A percentile compares a stretch with the other conserved stretches of the same genome.
phyloP scores from a whole-genome alignment of 2,888 invertebrate species.

The Cosmia trapezina region DNA sequence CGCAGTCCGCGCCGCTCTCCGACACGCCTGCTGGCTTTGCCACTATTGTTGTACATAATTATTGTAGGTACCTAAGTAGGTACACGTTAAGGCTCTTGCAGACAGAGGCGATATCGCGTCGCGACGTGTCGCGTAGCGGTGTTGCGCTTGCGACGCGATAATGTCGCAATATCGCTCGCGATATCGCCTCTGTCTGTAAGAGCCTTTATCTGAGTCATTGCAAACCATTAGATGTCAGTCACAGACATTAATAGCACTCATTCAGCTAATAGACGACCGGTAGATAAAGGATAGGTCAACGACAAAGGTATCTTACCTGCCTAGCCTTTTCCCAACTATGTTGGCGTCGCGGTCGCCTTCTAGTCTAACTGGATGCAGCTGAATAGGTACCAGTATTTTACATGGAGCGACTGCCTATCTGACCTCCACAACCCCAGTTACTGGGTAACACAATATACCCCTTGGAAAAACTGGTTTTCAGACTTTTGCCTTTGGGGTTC shows the following conservation, averaged over 20 bases:
- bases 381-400: conserved; percentile 1
- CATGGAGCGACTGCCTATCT: background rate
- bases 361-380: background rate
- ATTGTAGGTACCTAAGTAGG: conserved; percentile 12
- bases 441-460: background rate
- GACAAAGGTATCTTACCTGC: background rate
- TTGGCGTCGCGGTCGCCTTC: background rate
- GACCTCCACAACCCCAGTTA: background rate
- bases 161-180: too few species aligned
- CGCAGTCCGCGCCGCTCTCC: conserved; percentile 42
- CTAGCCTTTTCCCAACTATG: background rate
- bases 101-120: too few species aligned
- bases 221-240: background rate
- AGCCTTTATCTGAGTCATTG: too few species aligned
- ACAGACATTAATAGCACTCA: background rate
- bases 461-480: background rate
- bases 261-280: background rate
- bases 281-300: too few species aligned
- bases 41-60: conserved; percentile 46
- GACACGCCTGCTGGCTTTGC: conserved; percentile 44
- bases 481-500: background rate
- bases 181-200: too few species aligned
- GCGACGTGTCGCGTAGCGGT: too few species aligned
- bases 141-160: too few species aligned
- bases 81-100: too few species aligned